Percentiles rank a stretch among this genome's conserved stretches.
Conservation (phyloP, 2,888 invertebrate species). For the Aquatica leii region DNA sequence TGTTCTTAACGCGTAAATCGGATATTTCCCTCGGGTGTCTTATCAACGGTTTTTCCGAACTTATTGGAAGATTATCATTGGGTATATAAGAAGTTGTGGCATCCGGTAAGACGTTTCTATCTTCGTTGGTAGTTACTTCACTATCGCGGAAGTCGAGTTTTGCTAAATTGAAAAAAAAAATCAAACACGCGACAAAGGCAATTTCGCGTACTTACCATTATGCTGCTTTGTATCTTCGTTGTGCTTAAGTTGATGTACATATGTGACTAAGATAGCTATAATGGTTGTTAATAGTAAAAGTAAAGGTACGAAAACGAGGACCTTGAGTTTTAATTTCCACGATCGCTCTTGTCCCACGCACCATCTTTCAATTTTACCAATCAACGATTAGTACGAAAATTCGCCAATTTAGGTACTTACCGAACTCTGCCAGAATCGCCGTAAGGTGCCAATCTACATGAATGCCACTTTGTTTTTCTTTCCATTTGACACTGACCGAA, state of each 20-base stretch:
- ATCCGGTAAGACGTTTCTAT: conserved; percentile 68
- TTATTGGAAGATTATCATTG: conserved; percentile 16
- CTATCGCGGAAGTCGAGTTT: conserved; percentile 15
- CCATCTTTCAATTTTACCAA: conserved; percentile 53
- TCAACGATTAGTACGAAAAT: background rate
- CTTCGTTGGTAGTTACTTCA: conserved; percentile 62
- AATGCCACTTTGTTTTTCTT: conserved; percentile 53
- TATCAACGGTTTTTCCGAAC: background rate
- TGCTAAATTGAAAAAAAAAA: conserved; percentile 3
- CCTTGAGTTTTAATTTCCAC: conserved; percentile 59
- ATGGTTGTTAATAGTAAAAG: conserved; percentile 39
- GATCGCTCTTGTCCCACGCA: conserved; percentile 60
- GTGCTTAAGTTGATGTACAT: conserved; percentile 2
- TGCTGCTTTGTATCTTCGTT: conserved; percentile 6
- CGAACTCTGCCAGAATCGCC: conserved; percentile 62
- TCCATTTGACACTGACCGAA: conserved; percentile 46
- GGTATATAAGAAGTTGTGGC: conserved; percentile 72
- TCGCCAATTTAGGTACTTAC: conserved; percentile 49
- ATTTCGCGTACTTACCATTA: background rate
- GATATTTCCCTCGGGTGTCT: background rate
- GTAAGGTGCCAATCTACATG: conserved; percentile 60
- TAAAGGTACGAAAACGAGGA: conserved; percentile 59
- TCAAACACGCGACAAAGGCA: background rate
- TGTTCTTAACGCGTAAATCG: background rate
- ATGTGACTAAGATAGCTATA: conserved; percentile 18